Percentiles rank a stretch among this genome's conserved stretches.
Conservation (phyloP, 2,113 vertebrate genomes). For the Zingel zingel region DNA sequence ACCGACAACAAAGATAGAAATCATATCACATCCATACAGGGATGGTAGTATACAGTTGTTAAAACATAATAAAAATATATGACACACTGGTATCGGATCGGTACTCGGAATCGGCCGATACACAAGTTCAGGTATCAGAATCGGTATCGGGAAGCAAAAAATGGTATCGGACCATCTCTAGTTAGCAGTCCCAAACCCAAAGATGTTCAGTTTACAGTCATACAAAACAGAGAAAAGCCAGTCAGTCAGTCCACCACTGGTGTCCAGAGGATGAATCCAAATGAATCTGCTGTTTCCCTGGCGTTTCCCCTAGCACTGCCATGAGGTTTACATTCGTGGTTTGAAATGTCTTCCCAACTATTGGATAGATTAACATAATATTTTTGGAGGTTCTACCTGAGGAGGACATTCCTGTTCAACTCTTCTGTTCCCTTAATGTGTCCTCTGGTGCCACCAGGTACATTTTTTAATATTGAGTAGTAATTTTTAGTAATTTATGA, state of each 20-base stretch:
- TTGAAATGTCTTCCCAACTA: neutral
- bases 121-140: no score
- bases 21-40: no score
- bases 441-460: neutral
- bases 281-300: neutral
- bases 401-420: neutral
- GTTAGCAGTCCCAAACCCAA: neutral
- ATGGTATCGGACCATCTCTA: no score
- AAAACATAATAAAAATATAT: no score
- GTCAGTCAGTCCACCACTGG: neutral
- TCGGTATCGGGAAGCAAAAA: no score
- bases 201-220: neutral
- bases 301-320: neutral
- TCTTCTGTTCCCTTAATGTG: neutral
- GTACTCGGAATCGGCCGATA: no score
- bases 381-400: no score
- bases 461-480: neutral
- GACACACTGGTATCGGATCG: no score
- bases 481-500: neutral
- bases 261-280: neutral
- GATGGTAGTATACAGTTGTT: no score
- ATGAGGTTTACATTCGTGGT: neutral
- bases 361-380: neutral
- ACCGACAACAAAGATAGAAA: no score
- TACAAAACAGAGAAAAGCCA: neutral